These are phyloP conservation scores for Dasyornis broadbenti DNA, from an alignment of 2,113 vertebrate genomes.

Conservation along the genomic window DNA sequence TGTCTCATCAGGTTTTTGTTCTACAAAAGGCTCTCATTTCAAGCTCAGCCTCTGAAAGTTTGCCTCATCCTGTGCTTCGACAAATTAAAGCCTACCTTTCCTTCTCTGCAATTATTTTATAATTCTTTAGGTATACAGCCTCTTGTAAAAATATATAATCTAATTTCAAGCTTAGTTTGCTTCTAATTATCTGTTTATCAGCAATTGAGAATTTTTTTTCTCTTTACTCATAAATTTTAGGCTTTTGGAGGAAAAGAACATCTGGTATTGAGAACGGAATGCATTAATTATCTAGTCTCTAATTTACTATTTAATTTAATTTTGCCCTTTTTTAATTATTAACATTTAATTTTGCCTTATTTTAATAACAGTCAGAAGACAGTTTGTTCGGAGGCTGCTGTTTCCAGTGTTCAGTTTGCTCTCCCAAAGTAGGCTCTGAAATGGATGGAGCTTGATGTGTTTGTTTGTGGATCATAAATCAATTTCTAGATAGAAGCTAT, in stretches of 20 bases:
- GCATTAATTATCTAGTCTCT: neutral
- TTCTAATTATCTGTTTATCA: slow-evolving; percentile 42
- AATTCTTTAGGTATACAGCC: neutral
- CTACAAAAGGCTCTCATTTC: slow-evolving; percentile 56
- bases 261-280: neutral
- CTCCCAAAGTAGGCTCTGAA: neutral
- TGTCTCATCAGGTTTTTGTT: slow-evolving; percentile 53
- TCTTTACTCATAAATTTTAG: neutral
- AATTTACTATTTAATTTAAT: neutral
- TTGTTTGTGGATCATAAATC: neutral
- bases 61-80: slow-evolving; percentile 21
- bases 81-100: slow-evolving; percentile 28
- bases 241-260: neutral
- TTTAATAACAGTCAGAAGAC: neutral
- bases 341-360: neutral
- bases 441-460: neutral
- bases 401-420: neutral
- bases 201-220: neutral
- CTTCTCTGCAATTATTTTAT: slow-evolving; percentile 1
- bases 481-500: neutral
- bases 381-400: neutral
- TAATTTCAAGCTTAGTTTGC: slow-evolving; percentile 48
- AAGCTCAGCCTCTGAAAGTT: slow-evolving; percentile 22
- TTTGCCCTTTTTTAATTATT: neutral
- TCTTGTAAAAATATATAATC: slow-evolving; percentile 42